A percentile compares a stretch with the other conserved stretches of the same genome.
Conservation (phyloP, 1,140 invertebrate genomes). For the Diorhabda elongata region DNA sequence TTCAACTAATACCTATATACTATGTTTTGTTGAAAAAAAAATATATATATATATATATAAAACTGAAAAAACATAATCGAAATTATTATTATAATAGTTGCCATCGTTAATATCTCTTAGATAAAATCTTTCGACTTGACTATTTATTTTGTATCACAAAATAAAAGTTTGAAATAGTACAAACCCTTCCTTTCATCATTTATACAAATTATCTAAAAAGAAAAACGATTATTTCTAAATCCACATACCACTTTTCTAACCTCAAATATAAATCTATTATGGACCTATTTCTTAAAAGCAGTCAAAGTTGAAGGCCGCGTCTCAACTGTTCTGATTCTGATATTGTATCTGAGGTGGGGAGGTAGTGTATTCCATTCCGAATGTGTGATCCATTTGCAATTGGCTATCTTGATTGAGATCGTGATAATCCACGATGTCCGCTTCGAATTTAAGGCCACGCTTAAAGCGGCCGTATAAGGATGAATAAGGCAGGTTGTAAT, state of each 20-base stretch:
- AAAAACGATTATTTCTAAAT: too few species aligned
- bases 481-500: constrained; percentile 85
- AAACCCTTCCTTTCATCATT: too few species aligned
- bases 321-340: constrained; percentile 47
- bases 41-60: too few species aligned
- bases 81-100: too few species aligned
- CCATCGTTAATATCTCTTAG: too few species aligned
- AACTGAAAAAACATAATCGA: too few species aligned
- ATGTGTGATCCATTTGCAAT: constrained; percentile 40
- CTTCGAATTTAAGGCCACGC: constrained; percentile 59
- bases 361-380: constrained; percentile 42
- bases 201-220: too few species aligned
- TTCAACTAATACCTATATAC: too few species aligned
- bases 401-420: constrained; percentile 39
- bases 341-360: constrained; percentile 44
- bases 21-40: too few species aligned
- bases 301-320: constrained; percentile 35
- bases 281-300: constrained; percentile 25
- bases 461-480: constrained; percentile 85
- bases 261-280: constrained; percentile 3
- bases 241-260: not conserved
- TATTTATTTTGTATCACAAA: too few species aligned
- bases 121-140: too few species aligned
- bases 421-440: constrained; percentile 38
- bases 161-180: too few species aligned